Evolutionary conservation across 2,113 vertebrate species (phyloP), one percentile per base, ranked within the genome.

Genomic region (Neogale vison): DNA sequence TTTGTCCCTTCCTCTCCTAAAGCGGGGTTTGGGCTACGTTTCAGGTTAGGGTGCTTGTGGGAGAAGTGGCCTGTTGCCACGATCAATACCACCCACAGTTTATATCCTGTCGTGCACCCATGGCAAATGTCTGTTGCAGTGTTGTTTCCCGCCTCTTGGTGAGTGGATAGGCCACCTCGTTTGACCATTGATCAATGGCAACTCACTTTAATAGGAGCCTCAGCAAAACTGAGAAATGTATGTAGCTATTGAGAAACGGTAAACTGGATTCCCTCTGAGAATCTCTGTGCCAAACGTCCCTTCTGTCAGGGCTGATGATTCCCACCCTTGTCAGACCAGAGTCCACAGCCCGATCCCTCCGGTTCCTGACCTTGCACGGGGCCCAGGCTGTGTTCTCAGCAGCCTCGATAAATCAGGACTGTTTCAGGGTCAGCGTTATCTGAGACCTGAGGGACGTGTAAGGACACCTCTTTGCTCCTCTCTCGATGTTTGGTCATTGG

Each of bases 51-150:
- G 23, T 4, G 31, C 6, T 61, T 59, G 36, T 4, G 23, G 87
- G 47, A 90, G 55, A 47, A 39, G 31, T 5, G 18, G 39, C 47
- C 52, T 7, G 1, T 47, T 6, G 4, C 65, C 2, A 2, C 20
- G 13, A 15, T 23, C 45, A 29, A 39, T 0, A 0, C 13, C 13
- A 3, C 7, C 34, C 24, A 3, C 1, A 8, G 24, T 4, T 72
- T 42, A 14, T 5, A 34, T 36, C 29, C 42, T 3, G 11, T 4
- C 3, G 4, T 11, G n/a, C 1, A 3, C 74, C 18, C 50, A 0
- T 1, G 59, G 42, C 20, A 39, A 45, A 20, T 1, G n/a, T 57
- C 34, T 23, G 26, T 11, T 15, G 26, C 10, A 1, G 11, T 11
- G 20, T 39, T 39, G 4, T 45, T 45, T 36, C 50, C 76, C 10